Conservation (phyloP, 2,797 vertebrate species). For the Sternotherus odoratus region DNA sequence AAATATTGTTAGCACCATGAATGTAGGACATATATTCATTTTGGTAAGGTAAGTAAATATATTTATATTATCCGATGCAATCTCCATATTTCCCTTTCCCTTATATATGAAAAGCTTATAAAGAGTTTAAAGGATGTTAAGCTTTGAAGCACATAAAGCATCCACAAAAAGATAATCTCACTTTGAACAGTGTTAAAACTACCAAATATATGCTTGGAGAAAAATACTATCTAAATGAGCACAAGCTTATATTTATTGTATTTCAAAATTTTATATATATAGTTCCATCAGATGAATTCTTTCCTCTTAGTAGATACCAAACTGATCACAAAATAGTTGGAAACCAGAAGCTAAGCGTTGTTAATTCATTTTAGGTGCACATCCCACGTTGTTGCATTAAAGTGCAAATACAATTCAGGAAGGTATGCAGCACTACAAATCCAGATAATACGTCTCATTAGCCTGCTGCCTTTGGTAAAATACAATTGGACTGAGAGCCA, state of each 20-base stretch:
- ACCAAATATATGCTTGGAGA: not conserved
- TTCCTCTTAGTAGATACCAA: not conserved
- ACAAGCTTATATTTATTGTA: not conserved
- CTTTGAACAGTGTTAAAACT: slow-evolving; percentile 10
- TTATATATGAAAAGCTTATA: not conserved
- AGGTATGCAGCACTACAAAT: not conserved
- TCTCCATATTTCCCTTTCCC: not conserved
- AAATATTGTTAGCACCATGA: not conserved
- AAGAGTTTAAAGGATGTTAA: not conserved
- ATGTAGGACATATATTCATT: not conserved
- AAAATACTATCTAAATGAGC: not conserved
- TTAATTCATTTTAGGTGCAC: not conserved
- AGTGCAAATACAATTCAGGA: not conserved
- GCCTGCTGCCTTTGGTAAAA: not conserved
- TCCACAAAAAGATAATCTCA: not conserved
- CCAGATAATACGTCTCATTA: not conserved
- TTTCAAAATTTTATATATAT: not conserved
- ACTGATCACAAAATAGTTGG: not conserved
- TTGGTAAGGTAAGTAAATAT: not conserved
- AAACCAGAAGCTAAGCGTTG: not conserved
- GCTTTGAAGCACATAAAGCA: not conserved
- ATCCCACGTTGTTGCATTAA: not conserved
- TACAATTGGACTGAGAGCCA: not conserved
- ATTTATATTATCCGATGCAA: not conserved
- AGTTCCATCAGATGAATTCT: not conserved